Percentiles rank a stretch among this genome's conserved stretches.
phyloP scores from a whole-genome alignment of 2,797 vertebrate species.

The Brachymystax lenok region DNA sequence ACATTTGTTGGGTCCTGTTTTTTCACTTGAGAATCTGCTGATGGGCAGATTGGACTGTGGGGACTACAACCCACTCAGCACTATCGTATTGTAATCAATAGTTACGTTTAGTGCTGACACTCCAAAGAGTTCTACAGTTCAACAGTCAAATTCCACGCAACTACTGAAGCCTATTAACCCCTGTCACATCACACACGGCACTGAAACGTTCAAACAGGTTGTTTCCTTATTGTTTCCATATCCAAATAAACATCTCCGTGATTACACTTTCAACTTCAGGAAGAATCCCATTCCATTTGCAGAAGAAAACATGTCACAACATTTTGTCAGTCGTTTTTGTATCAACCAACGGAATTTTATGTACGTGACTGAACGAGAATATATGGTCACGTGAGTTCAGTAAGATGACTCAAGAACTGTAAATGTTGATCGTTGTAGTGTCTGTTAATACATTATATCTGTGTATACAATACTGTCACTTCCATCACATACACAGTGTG shows the following conservation, averaged over 20 bases:
- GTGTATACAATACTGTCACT: conserved; percentile 20
- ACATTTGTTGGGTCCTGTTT: conserved; percentile 32
- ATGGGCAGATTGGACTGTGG: conserved; percentile 83
- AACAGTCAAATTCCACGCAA: conserved; percentile 81
- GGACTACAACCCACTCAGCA: conserved; percentile 86
- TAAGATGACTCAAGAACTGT: conserved; percentile 7
- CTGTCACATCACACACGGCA: conserved; percentile 24
- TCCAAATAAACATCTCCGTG: not conserved
- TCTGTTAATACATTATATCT: conserved; percentile 36
- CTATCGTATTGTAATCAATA: conserved; percentile 94
- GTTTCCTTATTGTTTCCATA: not conserved
- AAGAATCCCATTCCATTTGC: not conserved
- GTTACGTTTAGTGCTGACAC: conserved; percentile 90
- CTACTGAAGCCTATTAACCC: conserved; percentile 71
- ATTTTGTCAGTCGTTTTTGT: not conserved
- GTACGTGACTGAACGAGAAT: not conserved
- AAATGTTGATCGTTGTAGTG: conserved; percentile 38
- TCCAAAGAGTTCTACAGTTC: conserved; percentile 82
- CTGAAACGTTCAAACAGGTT: not conserved
- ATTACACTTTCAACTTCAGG: not conserved
- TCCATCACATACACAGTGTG: conserved; percentile 5
- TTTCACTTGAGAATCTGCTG: conserved; percentile 82
- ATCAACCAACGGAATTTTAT: not conserved
- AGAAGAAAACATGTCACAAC: not conserved
- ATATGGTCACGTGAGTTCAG: not conserved